Evolutionary conservation across 2,113 vertebrate species (phyloP).

Genomic region (Ovis canadensis): DNA sequence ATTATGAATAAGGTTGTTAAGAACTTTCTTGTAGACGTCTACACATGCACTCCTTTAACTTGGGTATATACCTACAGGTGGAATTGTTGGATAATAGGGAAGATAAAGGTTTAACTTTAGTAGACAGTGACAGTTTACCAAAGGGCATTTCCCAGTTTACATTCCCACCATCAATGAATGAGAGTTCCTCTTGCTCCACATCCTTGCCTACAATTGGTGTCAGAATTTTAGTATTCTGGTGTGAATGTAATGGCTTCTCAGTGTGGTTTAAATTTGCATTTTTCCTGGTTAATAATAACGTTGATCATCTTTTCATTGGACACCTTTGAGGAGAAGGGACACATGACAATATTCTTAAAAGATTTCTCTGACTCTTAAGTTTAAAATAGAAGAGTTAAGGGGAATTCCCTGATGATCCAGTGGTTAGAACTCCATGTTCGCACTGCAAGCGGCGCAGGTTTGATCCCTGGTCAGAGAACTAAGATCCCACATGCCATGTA

Average conservation of each 20-base stretch:
- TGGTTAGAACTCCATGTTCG: background rate
- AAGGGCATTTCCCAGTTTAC: background rate
- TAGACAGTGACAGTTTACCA: background rate
- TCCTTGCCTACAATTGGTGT: background rate
- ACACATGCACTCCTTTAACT: background rate
- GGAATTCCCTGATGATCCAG: background rate
- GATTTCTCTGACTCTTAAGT: background rate
- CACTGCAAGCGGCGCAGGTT: background rate
- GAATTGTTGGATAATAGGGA: background rate
- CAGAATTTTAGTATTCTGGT: background rate
- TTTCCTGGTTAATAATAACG: background rate
- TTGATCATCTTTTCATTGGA: background rate
- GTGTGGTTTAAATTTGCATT: background rate
- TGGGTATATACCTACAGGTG: background rate
- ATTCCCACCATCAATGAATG: background rate
- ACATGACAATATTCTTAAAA: background rate
- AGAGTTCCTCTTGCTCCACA: background rate
- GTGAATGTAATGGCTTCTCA: background rate
- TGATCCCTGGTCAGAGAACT: background rate
- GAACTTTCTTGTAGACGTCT: background rate
- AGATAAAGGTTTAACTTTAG: background rate
- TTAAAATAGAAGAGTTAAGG: background rate
- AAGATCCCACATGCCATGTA: background rate
- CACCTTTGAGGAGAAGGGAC: background rate
- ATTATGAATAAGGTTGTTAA: background rate